phyloP scores from a whole-genome alignment of 2,113 vertebrate species.

The Carassius carassius region DNA sequence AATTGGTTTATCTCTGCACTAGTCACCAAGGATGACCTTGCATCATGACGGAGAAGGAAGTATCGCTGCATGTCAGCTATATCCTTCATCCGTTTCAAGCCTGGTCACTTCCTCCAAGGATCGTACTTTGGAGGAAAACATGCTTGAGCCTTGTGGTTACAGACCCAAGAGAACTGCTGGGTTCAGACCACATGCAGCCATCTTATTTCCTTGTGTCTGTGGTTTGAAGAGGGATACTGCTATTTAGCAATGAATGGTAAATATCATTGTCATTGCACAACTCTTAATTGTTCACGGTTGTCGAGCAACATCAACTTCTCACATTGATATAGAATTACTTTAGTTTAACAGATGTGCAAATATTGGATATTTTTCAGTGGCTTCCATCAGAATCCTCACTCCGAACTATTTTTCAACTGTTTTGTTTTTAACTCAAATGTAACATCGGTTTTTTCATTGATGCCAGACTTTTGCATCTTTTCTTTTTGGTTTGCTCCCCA shows the following conservation, averaged over 20 bases:
- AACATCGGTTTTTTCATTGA: too few species aligned
- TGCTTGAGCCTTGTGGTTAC: neutral
- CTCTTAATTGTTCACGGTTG: neutral
- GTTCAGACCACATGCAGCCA: neutral
- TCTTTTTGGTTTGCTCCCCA: too few species aligned
- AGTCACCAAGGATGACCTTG: neutral
- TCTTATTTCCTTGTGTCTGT: neutral
- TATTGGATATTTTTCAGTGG: too few species aligned
- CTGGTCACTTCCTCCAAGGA: conserved; percentile 19
- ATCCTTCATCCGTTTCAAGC: neutral
- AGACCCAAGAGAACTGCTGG: neutral
- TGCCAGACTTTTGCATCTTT: too few species aligned
- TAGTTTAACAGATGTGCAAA: too few species aligned
- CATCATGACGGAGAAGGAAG: neutral
- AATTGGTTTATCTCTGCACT: neutral
- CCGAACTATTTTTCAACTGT: too few species aligned
- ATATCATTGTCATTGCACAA: neutral
- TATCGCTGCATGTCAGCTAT: neutral
- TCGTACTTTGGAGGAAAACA: neutral
- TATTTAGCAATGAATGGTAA: neutral
- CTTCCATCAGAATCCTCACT: too few species aligned
- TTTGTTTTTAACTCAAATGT: too few species aligned
- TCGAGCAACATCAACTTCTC: neutral
- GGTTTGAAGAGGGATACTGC: neutral
- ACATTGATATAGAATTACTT: neutral